Base-by-base conservation (phyloP, 2,797 vertebrate genomes). In the Tangara arthus region DNA sequence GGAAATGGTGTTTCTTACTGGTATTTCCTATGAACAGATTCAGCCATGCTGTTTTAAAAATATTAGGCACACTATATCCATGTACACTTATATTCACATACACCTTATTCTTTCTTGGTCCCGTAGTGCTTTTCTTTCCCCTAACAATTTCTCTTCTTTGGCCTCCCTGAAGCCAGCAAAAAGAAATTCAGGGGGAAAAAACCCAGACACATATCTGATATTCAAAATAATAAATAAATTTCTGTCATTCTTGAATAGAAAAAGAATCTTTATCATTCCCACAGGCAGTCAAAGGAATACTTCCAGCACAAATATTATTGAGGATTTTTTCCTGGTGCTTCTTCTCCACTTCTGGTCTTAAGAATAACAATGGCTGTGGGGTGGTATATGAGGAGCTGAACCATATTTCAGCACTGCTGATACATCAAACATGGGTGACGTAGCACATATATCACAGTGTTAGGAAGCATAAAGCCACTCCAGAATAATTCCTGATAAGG, bases 341-440 rank as follows among this genome's bases (percentile, higher is more conserved):
- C 69, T 72, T 87, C 26, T 27, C 12, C 8, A 35, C 3, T 82
- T 65, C 53, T 60, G 41, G 30, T 24, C 46, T 39, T 60, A 65
- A 39, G 44, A 81, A n/a, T 65, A 81, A 47, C 56, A 59, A 28
- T 0, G 3, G 26, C 28, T 44, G 16, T 35, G 27, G 22, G 20
- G 19, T 35, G 49, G 21, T 52, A 16, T 5, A 3, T 34, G 65
- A 88, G 56, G 27, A 86, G 8, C 53, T 60, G 61, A 32, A 70
- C 49, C 23, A 14, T 1, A 0, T 84, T 87, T 72, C 69, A 61
- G 55, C 6, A 3, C 34, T 91, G 81, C 28, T 79, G 46, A 37
- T 64, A 71, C 4, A 32, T 53, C 65, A 68, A 82, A 63, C 1
- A 1, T 30, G 34, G 2, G 2, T 34, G 11, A n/a, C 0, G 0